These are phyloP conservation scores for Drosophila birchii DNA, from an alignment of 2,888 invertebrate species.

Conservation along the genomic window DNA sequence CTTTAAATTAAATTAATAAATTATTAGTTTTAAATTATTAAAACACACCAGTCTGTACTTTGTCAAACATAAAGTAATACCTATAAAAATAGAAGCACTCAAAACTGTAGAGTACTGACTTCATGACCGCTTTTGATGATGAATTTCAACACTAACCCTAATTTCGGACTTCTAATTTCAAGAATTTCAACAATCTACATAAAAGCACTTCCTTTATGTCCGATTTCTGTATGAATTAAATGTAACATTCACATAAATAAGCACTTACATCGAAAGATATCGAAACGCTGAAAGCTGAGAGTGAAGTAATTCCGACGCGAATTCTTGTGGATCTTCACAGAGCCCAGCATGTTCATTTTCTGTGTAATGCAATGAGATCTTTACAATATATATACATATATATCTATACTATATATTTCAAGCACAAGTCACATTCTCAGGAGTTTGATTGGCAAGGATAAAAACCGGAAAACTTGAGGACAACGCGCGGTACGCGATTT, in stretches of 20 bases:
- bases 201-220: too few relatives aligned
- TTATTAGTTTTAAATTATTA: neutral
- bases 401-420: neutral
- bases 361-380: neutral
- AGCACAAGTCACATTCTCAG: conserved; percentile 22
- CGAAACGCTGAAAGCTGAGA: conserved; percentile 79
- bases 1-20: too few relatives aligned
- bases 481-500: conserved; percentile 9
- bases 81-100: neutral
- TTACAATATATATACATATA: neutral
- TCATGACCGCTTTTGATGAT: neutral
- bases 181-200: too few relatives aligned
- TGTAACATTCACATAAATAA: neutral
- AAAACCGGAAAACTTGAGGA: neutral
- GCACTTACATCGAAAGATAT: conserved; percentile 82
- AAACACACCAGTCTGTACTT: neutral
- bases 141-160: too few relatives aligned
- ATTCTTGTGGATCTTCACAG: conserved; percentile 74
- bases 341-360: conserved; percentile 73
- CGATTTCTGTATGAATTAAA: neutral
- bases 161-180: too few relatives aligned
- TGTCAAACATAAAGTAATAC: neutral
- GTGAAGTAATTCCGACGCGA: conserved; percentile 81
- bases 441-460: neutral
- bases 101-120: neutral